Percentiles rank a stretch among this genome's conserved stretches.
phyloP scores from a whole-genome alignment of 2,888 invertebrate genomes.

The Muschampia plurimacula region DNA sequence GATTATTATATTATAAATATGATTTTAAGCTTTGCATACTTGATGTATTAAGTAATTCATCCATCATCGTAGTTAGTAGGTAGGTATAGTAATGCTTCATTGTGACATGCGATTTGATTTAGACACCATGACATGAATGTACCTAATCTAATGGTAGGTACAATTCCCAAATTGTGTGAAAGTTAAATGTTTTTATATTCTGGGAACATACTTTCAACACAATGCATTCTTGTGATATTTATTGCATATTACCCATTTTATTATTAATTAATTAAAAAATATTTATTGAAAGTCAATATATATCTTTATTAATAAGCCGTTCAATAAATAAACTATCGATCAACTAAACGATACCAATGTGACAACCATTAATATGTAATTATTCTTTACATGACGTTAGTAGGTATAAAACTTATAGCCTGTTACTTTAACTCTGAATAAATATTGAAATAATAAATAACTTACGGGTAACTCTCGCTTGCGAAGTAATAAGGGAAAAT shows the following conservation, averaged over 20 bases:
- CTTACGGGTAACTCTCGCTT: not conserved
- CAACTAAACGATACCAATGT: not conserved
- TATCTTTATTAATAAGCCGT: not conserved
- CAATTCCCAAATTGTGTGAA: no score
- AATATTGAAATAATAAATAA: slow-evolving; percentile 25
- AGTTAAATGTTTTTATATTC: not conserved
- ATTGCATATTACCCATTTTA: no score
- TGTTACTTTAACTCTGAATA: slow-evolving; percentile 12
- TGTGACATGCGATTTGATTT: not conserved
- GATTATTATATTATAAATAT: not conserved
- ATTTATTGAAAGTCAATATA: no score
- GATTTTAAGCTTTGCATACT: not conserved
- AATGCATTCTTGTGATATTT: not conserved
- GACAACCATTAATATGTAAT: not conserved
- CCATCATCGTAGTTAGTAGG: not conserved
- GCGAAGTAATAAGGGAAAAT: slow-evolving; percentile 5
- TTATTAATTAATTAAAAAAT: not conserved
- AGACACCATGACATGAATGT: no score
- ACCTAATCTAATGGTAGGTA: no score
- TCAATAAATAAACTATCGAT: not conserved
- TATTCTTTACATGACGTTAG: not conserved
- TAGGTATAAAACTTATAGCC: not conserved
- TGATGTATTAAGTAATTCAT: not conserved
- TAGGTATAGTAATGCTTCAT: not conserved
- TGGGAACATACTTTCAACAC: not conserved